Base-by-base conservation (phyloP, 2,113 vertebrate genomes). In the Macaca mulatta region DNA sequence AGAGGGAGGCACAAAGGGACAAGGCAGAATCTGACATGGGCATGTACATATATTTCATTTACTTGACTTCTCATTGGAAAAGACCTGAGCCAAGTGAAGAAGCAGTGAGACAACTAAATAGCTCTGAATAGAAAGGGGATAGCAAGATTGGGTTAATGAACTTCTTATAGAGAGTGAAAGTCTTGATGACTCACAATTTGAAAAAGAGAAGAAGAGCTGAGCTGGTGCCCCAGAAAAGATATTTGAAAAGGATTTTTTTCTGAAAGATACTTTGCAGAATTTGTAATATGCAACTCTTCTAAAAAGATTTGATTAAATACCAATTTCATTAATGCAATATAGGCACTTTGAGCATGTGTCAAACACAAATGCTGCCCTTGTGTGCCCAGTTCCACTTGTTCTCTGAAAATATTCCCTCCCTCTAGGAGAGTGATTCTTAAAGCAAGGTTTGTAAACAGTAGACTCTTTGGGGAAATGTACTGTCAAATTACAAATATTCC, bases 1-100 rank as follows among this genome's bases (percentile, higher is more conserved):
- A 90, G 4, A 75, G 91, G 27, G 45, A 72, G 18, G 61, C 61
- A 50, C 27, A 22, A 22, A 35, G 7, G 40, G 83, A 95, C 35
- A 88, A 90, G 32, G 9, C 48, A 80, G 22, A 96, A 50, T 79
- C 43, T 64, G 25, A 89, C 18, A 6, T 7, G 22, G 18, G 25
- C 11, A 64, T 32, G 43, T 69, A 80, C 9, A 72, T 1, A 11
- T 40, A 79, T 90, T 9, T 64, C 20, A 23, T 0, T 90, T 90
- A 88, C 27, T 89, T 88, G 20, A 72, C 3, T 85, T 95, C 22
- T 88, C n/a, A 57, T 90, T 85, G 84, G n/a, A 77, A 80, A 95
- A 88, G 9, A 30, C 32, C 25, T 75, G 27, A 92, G 11, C 57
- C 40, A 90, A 87, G 22, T 8, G 38, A 57, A 79, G 32, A 59